Base-by-base conservation (phyloP, 2,113 vertebrate species). In the Progne subis region DNA sequence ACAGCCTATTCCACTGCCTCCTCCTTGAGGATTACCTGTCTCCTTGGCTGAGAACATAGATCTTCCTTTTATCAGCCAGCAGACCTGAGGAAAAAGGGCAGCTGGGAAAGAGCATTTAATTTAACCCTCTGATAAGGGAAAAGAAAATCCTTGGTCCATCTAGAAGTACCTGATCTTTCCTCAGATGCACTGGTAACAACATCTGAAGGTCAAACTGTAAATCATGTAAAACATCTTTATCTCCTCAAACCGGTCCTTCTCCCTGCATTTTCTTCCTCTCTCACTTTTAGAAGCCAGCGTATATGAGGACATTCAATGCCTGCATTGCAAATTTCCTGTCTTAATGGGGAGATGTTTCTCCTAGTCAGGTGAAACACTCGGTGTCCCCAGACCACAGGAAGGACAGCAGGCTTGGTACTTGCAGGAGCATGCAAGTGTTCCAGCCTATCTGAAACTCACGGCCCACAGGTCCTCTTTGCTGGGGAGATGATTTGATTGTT, bases 131-230 rank as follows among this genome's bases (percentile, higher is more conserved):
- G 95, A 97, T 97, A 97, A 98, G 92, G 71, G 79, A 91, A 95
- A 94, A 86, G 67, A 94, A 96, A 96, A 96, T 88, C 81, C 61
- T 82, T 65, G 79, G 85, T 78, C 92, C 90, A 76, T 86, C 90
- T 94, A 88, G 70, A 92, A 96, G 82, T 50, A 91, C 9, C 88
- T 94, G 56, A 88, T 97, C 94, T 96, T 93, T 91, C 86, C 95
- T 95, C 71, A 95, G 86, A 97, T 52, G 89, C 41, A 85, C 57
- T 2, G 1, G 70, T 90, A 97, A 97, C 89, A 97, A 71, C 93
- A 97, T 94, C 94, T 97, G 97, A 97, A 98, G 96, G 96, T 98
- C 95, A 96, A 95, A 88, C 79, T 93, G 91, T 94, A 97, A 97
- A 97, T 95, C 91, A 95, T 65, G 46, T 94, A 96, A 97, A 97